Percentiles rank a stretch among this genome's conserved stretches.
Evolutionary conservation across 2,113 vertebrate species (phyloP).

Genomic region (Microtus pennsylvanicus): DNA sequence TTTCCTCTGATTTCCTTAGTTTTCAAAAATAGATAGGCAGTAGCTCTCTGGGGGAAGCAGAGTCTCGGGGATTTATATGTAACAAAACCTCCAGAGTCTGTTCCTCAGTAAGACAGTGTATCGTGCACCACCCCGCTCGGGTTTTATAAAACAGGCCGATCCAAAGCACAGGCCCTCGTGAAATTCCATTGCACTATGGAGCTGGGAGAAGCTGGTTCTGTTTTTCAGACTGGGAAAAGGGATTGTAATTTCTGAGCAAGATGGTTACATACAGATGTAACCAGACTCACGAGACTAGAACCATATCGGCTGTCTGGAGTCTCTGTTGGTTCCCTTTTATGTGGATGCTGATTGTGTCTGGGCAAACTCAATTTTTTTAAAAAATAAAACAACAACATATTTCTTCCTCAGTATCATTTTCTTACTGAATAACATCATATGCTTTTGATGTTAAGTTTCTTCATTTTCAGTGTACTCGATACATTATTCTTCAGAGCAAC

Average conservation of each 20-base stretch:
- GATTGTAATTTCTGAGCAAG: neutral
- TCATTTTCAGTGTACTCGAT: neutral
- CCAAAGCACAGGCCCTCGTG: constrained; percentile 6
- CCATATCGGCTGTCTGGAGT: accelerated
- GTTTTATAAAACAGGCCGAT: constrained; percentile 30
- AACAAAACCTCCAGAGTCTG: neutral
- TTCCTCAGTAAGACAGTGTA: constrained; percentile 22
- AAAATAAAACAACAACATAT: neutral
- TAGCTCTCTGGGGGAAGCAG: constrained; percentile 68
- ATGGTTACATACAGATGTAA: accelerated
- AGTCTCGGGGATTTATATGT: constrained; percentile 68
- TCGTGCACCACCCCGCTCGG: neutral
- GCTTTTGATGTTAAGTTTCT: constrained; percentile 28
- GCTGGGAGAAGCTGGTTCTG: neutral
- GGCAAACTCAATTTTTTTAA: neutral
- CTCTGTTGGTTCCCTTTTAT: accelerated
- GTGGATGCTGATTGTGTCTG: neutral
- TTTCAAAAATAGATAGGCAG: constrained; percentile 82
- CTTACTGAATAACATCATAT: neutral
- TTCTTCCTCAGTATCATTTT: constrained; percentile 16
- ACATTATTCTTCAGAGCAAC: neutral
- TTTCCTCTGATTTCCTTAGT: constrained; percentile 78
- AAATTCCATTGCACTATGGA: constrained; percentile 8
- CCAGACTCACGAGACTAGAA: neutral
- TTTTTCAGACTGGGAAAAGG: neutral